These are phyloP conservation scores for Trichoplax adhaerens DNA, from an alignment of 37 sponge, comb jelly and placozoan species.

Conservation along the genomic window DNA sequence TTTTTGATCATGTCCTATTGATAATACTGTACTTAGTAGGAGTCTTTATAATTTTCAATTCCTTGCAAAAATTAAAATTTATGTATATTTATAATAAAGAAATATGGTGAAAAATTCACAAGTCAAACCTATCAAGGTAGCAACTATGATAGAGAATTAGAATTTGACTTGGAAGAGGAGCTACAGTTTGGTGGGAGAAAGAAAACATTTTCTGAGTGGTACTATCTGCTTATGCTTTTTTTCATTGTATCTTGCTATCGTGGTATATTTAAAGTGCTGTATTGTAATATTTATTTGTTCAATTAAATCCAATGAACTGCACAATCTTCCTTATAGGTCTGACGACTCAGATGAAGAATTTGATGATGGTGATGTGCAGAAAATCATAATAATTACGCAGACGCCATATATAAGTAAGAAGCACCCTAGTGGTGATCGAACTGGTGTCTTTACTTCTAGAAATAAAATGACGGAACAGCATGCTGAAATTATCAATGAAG, in stretches of 20 bases:
- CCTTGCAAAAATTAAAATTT: too few species aligned
- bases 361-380: constrained; percentile 49
- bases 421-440: constrained; percentile 55
- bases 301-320: too few species aligned
- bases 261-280: too few species aligned
- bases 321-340: constrained; percentile 8
- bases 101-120: too few species aligned
- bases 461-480: constrained; percentile 49
- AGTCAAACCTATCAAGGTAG: too few species aligned
- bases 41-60: too few species aligned
- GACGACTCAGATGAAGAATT: constrained; percentile 58
- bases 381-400: constrained; percentile 68
- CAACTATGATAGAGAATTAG: constrained; percentile 4
- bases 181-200: constrained; percentile 27
- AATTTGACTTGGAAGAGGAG: constrained; percentile 51
- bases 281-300: too few species aligned
- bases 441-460: constrained; percentile 21
- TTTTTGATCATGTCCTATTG: too few species aligned
- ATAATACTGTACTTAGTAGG: too few species aligned
- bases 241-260: not conserved
- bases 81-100: too few species aligned
- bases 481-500: constrained; percentile 86
- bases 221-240: not conserved
- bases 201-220: constrained; percentile 22
- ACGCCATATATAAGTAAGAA: constrained; percentile 10